Conservation (phyloP, 2,888 invertebrate genomes). For the Tenodera sinensis region DNA sequence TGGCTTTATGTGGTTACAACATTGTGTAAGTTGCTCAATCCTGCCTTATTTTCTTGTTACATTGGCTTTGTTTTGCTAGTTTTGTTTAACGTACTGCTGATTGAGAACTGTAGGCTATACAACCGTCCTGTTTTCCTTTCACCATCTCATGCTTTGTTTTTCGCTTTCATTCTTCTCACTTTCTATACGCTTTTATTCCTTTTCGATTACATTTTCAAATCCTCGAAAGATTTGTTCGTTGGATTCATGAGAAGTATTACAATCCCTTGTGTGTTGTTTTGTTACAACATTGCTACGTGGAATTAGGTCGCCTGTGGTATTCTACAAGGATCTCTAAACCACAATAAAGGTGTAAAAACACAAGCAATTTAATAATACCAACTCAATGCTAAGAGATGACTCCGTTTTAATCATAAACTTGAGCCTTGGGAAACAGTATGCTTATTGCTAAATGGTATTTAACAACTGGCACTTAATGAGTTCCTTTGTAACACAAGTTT, state of each 20-base stretch:
- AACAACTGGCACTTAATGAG: no score
- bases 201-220: background rate
- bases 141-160: background rate
- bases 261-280: background rate
- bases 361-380: no score
- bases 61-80: background rate
- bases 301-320: background rate
- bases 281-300: background rate
- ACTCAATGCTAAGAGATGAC: no score
- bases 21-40: background rate
- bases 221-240: background rate
- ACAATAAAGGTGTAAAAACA: no score
- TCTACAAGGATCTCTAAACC: background rate
- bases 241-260: background rate
- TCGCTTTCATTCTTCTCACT: background rate
- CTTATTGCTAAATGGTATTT: no score
- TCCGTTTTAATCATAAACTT: no score
- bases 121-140: background rate
- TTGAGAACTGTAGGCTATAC: background rate
- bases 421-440: no score
- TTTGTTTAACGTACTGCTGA: background rate
- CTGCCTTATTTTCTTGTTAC: background rate
- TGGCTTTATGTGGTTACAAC: background rate
- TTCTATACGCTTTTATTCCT: background rate
- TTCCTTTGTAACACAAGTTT: no score